A percentile compares a stretch with the other conserved stretches of the same genome.
Evolutionary conservation across 1,140 invertebrate species (phyloP).

Genomic region (Papilio polytes): DNA sequence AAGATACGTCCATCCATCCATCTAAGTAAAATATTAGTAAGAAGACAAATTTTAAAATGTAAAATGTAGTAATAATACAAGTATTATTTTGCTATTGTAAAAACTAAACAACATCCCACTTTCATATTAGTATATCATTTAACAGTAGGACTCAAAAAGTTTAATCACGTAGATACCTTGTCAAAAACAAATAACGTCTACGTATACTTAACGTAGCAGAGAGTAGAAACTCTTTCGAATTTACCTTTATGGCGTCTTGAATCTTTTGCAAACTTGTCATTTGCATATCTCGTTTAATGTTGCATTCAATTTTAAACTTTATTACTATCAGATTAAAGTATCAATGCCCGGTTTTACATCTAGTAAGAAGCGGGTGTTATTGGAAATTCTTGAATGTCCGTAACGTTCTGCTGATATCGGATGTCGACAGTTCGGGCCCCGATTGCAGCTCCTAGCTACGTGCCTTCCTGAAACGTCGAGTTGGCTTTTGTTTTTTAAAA

Average conservation of each 20-base stretch:
- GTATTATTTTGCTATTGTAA: no score
- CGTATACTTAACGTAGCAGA: conserved; percentile 48
- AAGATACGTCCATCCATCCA: no score
- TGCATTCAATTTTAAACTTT: conserved; percentile 42
- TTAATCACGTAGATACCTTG: neutral
- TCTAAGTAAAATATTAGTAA: no score
- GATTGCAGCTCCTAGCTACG: conserved; percentile 65
- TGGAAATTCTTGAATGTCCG: conserved; percentile 78
- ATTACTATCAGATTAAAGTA: conserved; percentile 35
- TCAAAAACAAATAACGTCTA: neutral
- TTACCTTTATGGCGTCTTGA: conserved; percentile 66
- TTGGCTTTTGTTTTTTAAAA: conserved; percentile 55
- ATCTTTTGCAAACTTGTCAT: conserved; percentile 55
- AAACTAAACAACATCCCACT: no score
- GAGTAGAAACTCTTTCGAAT: conserved; percentile 71
- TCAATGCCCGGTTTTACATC: neutral
- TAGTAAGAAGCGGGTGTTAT: conserved; percentile 63
- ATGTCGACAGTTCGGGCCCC: conserved; percentile 67
- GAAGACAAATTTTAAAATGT: neutral
- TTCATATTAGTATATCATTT: no score
- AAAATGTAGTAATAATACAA: no score
- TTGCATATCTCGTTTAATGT: conserved; percentile 37
- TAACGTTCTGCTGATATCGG: conserved; percentile 68
- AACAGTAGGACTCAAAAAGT: neutral
- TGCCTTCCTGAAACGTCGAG: conserved; percentile 56